These are phyloP conservation scores for Lapara coniferarum DNA, from an alignment of 2,888 invertebrate genomes.

Conservation along the genomic window DNA sequence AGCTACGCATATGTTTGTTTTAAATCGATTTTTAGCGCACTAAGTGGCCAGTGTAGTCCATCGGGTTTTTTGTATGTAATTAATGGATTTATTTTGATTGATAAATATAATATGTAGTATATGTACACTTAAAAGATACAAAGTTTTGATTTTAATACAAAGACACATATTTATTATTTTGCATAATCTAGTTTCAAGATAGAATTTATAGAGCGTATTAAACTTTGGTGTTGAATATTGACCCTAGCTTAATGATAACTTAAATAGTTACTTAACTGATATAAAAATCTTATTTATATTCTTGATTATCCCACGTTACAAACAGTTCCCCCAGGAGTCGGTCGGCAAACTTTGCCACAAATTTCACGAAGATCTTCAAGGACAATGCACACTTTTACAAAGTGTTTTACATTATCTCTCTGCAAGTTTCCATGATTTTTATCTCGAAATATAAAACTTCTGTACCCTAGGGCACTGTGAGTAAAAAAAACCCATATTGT, in stretches of 20 bases:
- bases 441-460: slow-evolving; percentile 24
- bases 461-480: slow-evolving; percentile 18
- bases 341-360: background rate
- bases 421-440: slow-evolving; percentile 20
- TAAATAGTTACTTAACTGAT: background rate
- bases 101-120: too few relatives aligned
- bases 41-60: background rate
- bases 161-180: too few relatives aligned
- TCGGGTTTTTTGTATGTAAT: background rate
- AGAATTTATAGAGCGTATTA: too few relatives aligned
- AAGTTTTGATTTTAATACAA: too few relatives aligned
- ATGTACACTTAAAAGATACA: too few relatives aligned
- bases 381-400: slow-evolving; percentile 11
- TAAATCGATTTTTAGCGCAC: slow-evolving; percentile 10
- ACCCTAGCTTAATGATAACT: background rate
- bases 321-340: background rate
- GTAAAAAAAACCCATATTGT: slow-evolving; percentile 25
- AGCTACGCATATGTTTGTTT: slow-evolving; percentile 22
- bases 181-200: too few relatives aligned
- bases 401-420: slow-evolving; percentile 9
- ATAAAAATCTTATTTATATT: background rate
- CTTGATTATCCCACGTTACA: background rate
- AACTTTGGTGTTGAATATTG: too few relatives aligned
- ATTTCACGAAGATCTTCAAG: slow-evolving; percentile 8
- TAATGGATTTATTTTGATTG: background rate